phyloP scores from a whole-genome alignment of 53 echinoderm and acorn worm species.

The Paracentrotus lividus region DNA sequence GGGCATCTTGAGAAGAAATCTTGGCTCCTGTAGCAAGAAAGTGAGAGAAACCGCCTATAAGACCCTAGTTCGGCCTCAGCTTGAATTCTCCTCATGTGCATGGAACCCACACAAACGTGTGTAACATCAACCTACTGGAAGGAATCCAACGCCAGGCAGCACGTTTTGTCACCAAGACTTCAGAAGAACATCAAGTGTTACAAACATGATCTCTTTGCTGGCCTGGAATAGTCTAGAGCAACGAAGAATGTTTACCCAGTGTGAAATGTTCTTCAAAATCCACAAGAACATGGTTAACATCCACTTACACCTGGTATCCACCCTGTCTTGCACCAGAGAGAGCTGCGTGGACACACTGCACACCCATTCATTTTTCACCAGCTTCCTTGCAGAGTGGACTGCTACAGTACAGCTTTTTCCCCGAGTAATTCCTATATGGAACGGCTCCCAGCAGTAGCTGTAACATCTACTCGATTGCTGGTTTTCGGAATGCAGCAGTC shows the following conservation, averaged over 20 bases:
- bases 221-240: not conserved
- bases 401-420: no score
- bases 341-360: not conserved
- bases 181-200: not conserved
- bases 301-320: not conserved
- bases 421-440: no score
- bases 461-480: no score
- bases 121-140: no score
- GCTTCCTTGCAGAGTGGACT: constrained; percentile 1
- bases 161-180: not conserved
- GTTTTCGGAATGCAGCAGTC: no score
- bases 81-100: no score
- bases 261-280: not conserved
- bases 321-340: not conserved
- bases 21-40: no score
- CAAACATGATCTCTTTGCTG: not conserved
- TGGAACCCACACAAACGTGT: no score
- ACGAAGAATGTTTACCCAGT: not conserved
- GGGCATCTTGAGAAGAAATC: no score
- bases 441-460: no score
- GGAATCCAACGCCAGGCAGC: not conserved
- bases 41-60: no score
- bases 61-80: no score
- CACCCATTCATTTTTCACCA: not conserved
- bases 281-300: not conserved